Percentiles rank a stretch among this genome's conserved stretches.
Conservation (phyloP, 2,797 vertebrate genomes). For the Mionectes olivaceus region DNA sequence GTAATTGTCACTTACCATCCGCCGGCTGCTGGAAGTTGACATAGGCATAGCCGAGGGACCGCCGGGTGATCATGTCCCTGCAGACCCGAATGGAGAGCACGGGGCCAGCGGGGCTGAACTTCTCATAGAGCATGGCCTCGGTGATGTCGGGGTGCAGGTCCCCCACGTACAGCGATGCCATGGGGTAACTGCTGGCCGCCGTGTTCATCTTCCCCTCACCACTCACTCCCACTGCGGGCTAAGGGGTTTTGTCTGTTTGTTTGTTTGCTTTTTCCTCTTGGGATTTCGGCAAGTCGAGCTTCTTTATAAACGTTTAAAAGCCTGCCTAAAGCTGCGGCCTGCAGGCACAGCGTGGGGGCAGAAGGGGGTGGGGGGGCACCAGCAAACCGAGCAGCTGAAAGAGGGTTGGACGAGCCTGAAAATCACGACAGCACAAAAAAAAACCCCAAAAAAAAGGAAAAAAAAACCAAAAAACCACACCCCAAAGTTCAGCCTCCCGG, state of each 20-base stretch:
- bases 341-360: not conserved
- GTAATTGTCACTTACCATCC: conserved; percentile 85
- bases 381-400: not conserved
- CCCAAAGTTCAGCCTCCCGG: not conserved
- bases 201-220: conserved; percentile 85
- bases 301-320: not conserved
- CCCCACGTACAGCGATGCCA: conserved; percentile 97
- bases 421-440: too few species aligned
- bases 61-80: conserved; percentile 96
- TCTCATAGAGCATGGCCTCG: conserved; percentile 98
- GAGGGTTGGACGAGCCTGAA: not conserved
- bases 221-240: conserved; percentile 35
- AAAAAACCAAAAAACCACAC: too few species aligned
- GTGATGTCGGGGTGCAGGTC: conserved; percentile 98
- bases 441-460: too few species aligned
- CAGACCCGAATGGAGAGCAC: conserved; percentile 97
- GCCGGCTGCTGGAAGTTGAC: conserved; percentile 98
- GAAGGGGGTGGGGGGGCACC: not conserved
- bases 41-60: conserved; percentile 96
- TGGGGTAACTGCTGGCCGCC: conserved; percentile 93
- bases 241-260: not conserved
- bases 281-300: not conserved
- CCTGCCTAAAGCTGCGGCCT: not conserved
- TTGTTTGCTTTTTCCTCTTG: not conserved
- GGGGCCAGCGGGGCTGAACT: conserved; percentile 97